These are phyloP conservation scores for Sula dactylatra DNA, from an alignment of 2,113 vertebrate genomes.

Conservation along the genomic window DNA sequence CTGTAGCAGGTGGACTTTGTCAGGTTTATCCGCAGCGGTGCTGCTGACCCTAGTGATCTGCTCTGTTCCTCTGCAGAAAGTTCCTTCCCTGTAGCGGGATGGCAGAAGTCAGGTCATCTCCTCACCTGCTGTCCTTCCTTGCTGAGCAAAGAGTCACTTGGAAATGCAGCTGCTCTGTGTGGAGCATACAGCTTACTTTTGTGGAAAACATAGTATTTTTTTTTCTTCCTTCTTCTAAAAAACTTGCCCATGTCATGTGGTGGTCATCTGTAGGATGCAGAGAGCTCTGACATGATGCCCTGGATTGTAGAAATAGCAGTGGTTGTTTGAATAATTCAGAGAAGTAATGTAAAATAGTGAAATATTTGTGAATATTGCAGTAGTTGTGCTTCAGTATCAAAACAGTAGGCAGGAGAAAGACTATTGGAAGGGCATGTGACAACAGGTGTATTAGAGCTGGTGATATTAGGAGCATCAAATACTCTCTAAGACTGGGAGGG, in stretches of 20 bases:
- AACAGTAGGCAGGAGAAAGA: not conserved
- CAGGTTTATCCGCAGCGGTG: not conserved
- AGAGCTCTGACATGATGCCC: not conserved
- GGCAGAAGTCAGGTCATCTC: not conserved
- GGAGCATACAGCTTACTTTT: not conserved
- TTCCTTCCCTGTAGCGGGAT: not conserved
- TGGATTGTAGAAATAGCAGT: not conserved
- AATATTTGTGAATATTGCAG: not conserved
- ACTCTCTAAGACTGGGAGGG: not conserved
- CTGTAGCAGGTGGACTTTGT: slow-evolving; percentile 29
- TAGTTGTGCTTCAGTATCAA: not conserved
- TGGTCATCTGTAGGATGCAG: not conserved
- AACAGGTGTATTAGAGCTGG: not conserved
- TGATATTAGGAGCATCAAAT: not conserved
- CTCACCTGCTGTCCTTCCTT: not conserved
- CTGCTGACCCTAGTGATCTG: not conserved
- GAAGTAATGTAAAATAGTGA: not conserved
- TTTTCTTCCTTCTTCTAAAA: no score
- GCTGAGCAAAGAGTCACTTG: not conserved
- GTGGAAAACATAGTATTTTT: not conserved
- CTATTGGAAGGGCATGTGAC: not conserved
- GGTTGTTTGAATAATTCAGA: not conserved
- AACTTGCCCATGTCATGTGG: fast-evolving
- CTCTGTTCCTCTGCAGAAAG: not conserved
- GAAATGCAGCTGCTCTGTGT: not conserved